Conservation (phyloP, 2,113 vertebrate genomes). For the Pelusios castaneus region DNA sequence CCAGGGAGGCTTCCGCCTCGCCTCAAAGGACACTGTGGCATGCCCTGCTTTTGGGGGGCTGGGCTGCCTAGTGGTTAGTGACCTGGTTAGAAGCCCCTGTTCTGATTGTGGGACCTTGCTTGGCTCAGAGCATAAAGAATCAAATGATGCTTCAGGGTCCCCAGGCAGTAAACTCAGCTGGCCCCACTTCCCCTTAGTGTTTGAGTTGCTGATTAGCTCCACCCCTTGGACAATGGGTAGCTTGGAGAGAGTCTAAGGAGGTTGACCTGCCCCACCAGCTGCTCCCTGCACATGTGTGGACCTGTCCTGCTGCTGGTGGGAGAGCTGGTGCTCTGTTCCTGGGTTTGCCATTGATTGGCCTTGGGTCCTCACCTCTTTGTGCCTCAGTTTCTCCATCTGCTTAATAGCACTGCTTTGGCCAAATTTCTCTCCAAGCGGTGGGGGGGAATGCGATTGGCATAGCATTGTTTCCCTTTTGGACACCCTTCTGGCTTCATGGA, state of each 20-base stretch:
- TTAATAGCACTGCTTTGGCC: neutral
- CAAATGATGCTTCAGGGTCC: neutral
- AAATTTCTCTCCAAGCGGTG: neutral
- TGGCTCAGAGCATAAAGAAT: neutral
- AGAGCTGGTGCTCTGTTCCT: neutral
- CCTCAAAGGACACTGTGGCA: neutral
- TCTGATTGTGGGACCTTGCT: neutral
- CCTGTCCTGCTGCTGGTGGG: neutral
- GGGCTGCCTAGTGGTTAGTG: neutral
- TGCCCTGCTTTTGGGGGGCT: neutral
- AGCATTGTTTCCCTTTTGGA: neutral
- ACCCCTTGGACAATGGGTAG: neutral
- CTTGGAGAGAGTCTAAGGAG: neutral
- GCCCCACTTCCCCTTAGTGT: neutral
- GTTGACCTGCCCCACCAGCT: neutral
- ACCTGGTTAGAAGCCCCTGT: neutral
- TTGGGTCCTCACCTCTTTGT: neutral
- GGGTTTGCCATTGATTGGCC: neutral
- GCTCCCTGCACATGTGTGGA: neutral
- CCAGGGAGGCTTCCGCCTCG: neutral
- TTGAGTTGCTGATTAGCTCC: neutral
- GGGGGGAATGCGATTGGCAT: neutral
- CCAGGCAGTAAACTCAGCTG: neutral
- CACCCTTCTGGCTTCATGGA: neutral
- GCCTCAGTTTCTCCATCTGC: neutral